Percentiles rank a stretch among this genome's conserved stretches.
Conservation (phyloP, 2,113 vertebrate genomes). For the Chiloscyllium plagiosum region DNA sequence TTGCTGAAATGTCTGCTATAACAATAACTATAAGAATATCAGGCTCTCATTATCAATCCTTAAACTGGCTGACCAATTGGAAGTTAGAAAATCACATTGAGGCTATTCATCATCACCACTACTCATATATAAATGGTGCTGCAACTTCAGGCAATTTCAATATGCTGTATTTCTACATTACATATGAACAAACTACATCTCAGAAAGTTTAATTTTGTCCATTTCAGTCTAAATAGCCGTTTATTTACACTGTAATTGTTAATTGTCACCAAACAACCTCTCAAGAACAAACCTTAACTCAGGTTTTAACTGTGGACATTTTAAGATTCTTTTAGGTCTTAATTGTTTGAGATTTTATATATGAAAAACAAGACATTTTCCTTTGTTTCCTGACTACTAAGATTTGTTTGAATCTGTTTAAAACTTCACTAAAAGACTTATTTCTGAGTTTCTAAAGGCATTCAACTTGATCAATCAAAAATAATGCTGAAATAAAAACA, state of each 20-base stretch:
- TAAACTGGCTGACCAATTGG: not conserved
- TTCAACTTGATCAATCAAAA: not conserved
- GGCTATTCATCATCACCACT: not conserved
- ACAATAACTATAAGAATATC: not conserved
- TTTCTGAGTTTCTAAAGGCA: not conserved
- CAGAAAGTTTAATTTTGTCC: not conserved
- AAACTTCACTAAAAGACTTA: not conserved
- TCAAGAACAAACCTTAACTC: not conserved
- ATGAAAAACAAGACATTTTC: not conserved
- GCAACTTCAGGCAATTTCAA: not conserved
- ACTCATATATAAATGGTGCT: not conserved
- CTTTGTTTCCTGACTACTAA: not conserved
- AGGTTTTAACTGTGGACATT: too few relatives aligned
- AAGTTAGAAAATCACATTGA: not conserved
- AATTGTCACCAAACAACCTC: not conserved
- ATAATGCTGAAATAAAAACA: not conserved
- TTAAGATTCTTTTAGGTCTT: too few relatives aligned
- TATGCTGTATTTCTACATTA: not conserved
- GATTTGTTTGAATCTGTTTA: not conserved
- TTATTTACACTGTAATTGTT: not conserved
- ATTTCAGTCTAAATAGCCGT: not conserved
- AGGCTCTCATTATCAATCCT: not conserved
- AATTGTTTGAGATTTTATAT: too few relatives aligned
- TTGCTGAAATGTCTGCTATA: not conserved
- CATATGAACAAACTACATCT: not conserved